A percentile compares a stretch with the other conserved stretches of the same genome.
These are phyloP conservation scores for Muscidifurax raptorellus DNA, from an alignment of 1,140 invertebrate species.

Conservation along the genomic window DNA sequence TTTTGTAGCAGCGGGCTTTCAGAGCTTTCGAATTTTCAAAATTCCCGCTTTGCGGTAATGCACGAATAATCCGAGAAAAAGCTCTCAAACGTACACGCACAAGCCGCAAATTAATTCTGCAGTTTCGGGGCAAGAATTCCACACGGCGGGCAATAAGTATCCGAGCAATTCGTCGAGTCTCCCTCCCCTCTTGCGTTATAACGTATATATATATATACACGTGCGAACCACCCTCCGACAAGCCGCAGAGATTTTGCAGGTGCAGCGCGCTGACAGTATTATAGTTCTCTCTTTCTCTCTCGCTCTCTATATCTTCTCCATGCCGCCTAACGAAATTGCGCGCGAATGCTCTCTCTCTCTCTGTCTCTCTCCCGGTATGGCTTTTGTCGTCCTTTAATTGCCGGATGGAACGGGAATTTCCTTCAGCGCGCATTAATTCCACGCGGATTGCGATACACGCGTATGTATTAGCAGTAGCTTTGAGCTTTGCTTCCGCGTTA, in stretches of 20 bases:
- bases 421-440: conserved; percentile 15
- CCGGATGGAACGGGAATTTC: conserved; percentile 21
- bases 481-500: not conserved
- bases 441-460: not conserved
- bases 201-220: not conserved
- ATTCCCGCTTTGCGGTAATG: not conserved
- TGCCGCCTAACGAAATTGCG: not conserved
- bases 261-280: not conserved
- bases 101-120: not conserved
- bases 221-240: not conserved
- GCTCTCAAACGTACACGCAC: too few relatives aligned
- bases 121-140: not conserved
- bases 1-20: too few relatives aligned
- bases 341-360: not conserved
- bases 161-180: not conserved
- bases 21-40: not conserved
- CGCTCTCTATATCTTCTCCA: not conserved
- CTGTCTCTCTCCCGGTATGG: not conserved
- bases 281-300: not conserved
- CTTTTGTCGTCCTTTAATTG: conserved; percentile 35
- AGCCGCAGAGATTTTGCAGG: not conserved
- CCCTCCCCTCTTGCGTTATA: not conserved
- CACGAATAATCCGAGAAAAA: not conserved
- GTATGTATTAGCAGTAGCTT: not conserved
- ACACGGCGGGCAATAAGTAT: not conserved